phyloP scores from a whole-genome alignment of 2,888 invertebrate genomes.

The Synergus umbraculus region DNA sequence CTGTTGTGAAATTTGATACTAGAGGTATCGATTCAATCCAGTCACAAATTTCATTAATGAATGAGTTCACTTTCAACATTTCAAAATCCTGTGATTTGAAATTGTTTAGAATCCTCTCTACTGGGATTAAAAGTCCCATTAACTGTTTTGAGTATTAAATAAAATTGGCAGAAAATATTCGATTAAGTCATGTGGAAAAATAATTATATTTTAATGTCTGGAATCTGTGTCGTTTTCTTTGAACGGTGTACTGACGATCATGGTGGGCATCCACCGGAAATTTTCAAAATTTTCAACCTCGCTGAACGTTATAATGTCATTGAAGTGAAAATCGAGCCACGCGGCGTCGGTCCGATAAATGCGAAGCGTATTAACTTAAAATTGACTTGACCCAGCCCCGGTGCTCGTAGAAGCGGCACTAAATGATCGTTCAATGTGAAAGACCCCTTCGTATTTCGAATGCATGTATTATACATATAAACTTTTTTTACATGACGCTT shows the following conservation, averaged over 20 bases:
- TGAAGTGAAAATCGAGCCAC: conserved; percentile 31
- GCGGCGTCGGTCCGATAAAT: conserved; percentile 51
- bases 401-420: conserved; percentile 66
- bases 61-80: neutral
- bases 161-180: neutral
- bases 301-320: conserved; percentile 31
- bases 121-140: neutral
- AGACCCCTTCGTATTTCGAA: conserved; percentile 49
- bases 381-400: conserved; percentile 68
- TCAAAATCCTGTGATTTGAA: no score
- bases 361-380: conserved; percentile 67
- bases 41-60: conserved; percentile 8
- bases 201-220: neutral
- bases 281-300: conserved; percentile 35
- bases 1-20: conserved; percentile 20
- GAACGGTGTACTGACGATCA: neutral
- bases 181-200: neutral
- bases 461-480: conserved; percentile 51
- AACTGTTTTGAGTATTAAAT: neutral
- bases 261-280: conserved; percentile 27
- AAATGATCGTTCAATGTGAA: conserved; percentile 67
- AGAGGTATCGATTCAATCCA: conserved; percentile 16
- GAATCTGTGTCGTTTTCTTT: conserved; percentile 3
- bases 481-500: conserved; percentile 10
- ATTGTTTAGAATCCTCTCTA: neutral